Base-by-base conservation (phyloP, 2,113 vertebrate genomes). In the Ctenomys sociabilis region DNA sequence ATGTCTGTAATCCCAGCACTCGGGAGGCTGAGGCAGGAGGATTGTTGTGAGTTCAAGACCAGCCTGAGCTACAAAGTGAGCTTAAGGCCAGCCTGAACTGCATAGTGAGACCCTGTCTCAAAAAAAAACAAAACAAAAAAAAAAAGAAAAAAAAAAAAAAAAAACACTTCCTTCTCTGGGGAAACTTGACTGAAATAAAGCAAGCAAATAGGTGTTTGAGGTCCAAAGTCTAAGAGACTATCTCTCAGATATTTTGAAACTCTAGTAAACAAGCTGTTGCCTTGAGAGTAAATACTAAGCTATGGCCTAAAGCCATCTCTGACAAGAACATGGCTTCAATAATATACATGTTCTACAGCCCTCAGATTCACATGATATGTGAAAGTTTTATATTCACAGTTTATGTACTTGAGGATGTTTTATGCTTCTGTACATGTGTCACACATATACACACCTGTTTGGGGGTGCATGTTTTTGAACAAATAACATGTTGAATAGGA, bases 331-430 rank as follows among this genome's bases (percentile, higher is more conserved):
- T 68, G 77, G 37, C 68, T 93, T 89, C 85, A 95, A 21, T 52
- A 81, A 78, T 49, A 49, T 49, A 49, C 10, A 54, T 93, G 7
- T 35, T 72, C 72, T 21, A 63, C 13, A 80, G 16, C 28, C 22
- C 17, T 24, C 43, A 64, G 64, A 8, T 30, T 0, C 35, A 85
- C 37, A 19, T 45, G 64, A 28, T 88, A 5, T 95, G 17, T 66
- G 54, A 82, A 32, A 35, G 37, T 86, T 57, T 93, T 90, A 93
- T 75, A 32, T 52, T 13, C 16, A 61, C 21, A 45, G 8, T 2
- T 2, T 92, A 26, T 89, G n/a, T 73, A 89, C 54, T 85, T 75
- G 26, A 90, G 64, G 45, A 63, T 85, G 73, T 40, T 89, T 94
- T 73, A 28, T 95, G 52, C 37, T 64, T 87, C 26, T 82, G 17